phyloP scores from a whole-genome alignment of 2,113 vertebrate species.

The Coptodon bakossiorum region DNA sequence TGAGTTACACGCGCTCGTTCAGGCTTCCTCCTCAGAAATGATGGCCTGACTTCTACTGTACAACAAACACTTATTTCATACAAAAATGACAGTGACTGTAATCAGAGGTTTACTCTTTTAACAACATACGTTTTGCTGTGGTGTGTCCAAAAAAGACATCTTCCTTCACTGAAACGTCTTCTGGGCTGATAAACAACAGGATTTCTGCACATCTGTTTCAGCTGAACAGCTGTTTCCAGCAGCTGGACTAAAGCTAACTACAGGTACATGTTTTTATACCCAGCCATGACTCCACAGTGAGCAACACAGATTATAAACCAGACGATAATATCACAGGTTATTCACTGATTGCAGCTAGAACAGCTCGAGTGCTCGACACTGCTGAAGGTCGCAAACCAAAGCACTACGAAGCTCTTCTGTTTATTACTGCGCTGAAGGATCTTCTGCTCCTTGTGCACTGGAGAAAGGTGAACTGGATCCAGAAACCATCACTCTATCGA shows the following conservation, averaged over 20 bases:
- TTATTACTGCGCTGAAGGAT: fast-evolving
- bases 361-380: background rate
- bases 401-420: background rate
- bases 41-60: background rate
- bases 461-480: background rate
- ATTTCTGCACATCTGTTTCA: background rate
- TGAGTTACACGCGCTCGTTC: fast-evolving
- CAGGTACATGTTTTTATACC: background rate
- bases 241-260: background rate
- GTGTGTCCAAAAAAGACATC: background rate
- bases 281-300: background rate
- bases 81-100: background rate
- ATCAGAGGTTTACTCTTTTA: background rate
- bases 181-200: background rate
- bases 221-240: background rate
- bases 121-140: background rate
- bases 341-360: background rate
- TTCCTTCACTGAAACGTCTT: background rate
- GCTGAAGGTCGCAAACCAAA: fast-evolving
- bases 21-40: background rate
- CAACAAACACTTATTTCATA: background rate
- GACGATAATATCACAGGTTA: background rate
- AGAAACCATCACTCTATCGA: background rate
- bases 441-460: background rate
- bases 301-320: background rate